Evolutionary conservation across 2,888 invertebrate species (phyloP).

Genomic region (Drosophila falleni): DNA sequence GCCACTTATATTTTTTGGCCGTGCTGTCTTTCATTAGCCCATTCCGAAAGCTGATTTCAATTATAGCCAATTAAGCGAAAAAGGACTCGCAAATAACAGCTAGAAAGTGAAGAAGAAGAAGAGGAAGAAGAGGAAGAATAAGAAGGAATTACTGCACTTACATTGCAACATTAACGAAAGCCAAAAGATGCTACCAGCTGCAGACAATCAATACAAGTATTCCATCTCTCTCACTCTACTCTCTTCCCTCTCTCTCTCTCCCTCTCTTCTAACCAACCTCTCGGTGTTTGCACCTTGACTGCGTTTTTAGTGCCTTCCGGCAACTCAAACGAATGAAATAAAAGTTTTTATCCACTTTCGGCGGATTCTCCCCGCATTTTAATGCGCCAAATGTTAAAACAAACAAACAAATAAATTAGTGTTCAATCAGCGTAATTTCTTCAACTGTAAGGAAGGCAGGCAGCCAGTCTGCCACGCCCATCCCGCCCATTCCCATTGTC

Average conservation of each 20-base stretch:
- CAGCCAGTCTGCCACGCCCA: constrained; percentile 26
- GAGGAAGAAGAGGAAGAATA: too few relatives aligned
- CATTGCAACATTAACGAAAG: constrained; percentile 58
- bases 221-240: not conserved
- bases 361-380: constrained; percentile 27
- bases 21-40: not conserved
- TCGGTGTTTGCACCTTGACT: constrained; percentile 54
- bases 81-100: constrained; percentile 34
- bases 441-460: constrained; percentile 37
- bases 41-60: constrained; percentile 57
- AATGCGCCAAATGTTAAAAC: constrained; percentile 72
- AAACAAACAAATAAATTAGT: constrained; percentile 81
- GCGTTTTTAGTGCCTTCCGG: constrained; percentile 37
- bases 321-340: constrained; percentile 19
- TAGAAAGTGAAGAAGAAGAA: constrained; percentile 2
- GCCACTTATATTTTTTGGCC: not conserved
- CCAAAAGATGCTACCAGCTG: constrained; percentile 50
- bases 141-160: constrained; percentile 32
- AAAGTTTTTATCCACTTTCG: constrained; percentile 60
- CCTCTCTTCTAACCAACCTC: not conserved
- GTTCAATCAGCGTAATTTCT: constrained; percentile 81
- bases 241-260: not conserved
- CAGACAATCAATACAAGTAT: constrained; percentile 49
- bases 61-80: constrained; percentile 71
- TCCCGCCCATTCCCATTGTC: constrained; percentile 18